Conservation (phyloP, 2,113 vertebrate species). For the Gorsachius goisagi region DNA sequence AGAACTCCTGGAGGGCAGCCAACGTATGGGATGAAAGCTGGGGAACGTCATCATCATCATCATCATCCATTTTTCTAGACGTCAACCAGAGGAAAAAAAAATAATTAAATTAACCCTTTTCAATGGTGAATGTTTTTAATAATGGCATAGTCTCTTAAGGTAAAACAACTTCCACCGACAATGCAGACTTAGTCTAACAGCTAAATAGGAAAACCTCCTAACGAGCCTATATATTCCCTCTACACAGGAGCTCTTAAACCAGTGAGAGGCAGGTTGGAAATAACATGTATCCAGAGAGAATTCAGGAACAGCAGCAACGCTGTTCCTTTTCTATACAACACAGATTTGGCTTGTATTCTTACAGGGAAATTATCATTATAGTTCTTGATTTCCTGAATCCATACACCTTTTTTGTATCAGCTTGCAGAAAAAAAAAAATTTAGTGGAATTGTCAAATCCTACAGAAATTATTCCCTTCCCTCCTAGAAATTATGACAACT, state of each 20-base stretch:
- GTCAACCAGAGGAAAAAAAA: neutral
- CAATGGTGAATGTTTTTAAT: neutral
- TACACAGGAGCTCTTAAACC: neutral
- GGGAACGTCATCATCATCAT: conserved; percentile 80
- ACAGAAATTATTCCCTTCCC: neutral
- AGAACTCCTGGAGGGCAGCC: conserved; percentile 92
- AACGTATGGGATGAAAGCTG: conserved; percentile 84
- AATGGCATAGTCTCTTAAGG: neutral
- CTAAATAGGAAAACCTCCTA: neutral
- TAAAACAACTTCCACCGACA: neutral
- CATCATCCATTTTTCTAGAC: conserved; percentile 79
- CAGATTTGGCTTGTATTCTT: neutral
- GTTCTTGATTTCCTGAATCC: neutral
- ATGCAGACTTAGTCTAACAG: neutral
- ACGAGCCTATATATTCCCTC: neutral
- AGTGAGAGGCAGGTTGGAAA: neutral
- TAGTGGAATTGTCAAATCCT: neutral
- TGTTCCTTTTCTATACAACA: neutral
- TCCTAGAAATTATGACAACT: neutral
- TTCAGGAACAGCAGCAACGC: neutral
- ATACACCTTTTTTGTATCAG: neutral
- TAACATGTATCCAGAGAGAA: neutral
- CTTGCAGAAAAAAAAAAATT: neutral
- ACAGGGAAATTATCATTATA: neutral
- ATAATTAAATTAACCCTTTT: neutral